phyloP scores from a whole-genome alignment of 2,888 invertebrate genomes.

The Teleogryllus oceanicus region DNA sequence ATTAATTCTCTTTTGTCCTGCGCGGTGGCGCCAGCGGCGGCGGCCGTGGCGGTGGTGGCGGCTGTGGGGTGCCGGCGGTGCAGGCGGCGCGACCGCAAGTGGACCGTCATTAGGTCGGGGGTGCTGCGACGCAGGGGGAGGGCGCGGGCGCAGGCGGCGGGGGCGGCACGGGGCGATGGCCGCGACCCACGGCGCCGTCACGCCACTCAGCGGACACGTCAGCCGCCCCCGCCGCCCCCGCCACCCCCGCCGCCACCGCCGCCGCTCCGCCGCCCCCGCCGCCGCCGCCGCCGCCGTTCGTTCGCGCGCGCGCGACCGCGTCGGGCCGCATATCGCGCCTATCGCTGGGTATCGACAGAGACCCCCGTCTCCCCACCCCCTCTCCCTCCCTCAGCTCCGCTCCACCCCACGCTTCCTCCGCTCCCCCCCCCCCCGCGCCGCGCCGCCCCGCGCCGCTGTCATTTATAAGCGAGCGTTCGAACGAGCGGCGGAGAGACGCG shows the following conservation, averaged over 20 bases:
- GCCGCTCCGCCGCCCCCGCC: not conserved
- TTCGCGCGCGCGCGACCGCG: no score
- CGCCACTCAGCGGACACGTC: not conserved
- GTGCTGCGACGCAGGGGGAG: no score
- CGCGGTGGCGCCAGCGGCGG: slow-evolving; percentile 18
- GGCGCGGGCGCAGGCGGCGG: not conserved
- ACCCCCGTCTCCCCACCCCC: no score
- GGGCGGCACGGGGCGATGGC: not conserved
- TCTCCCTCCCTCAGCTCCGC: no score
- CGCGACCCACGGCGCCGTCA: not conserved
- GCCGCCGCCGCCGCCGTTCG: not conserved
- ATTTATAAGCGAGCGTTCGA: no score
- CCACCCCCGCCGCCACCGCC: not conserved
- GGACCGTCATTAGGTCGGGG: not conserved
- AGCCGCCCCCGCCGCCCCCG: not conserved
- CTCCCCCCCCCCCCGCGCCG: no score
- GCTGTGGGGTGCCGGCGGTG: not conserved
- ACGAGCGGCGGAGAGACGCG: no score
- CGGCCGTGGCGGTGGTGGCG: not conserved
- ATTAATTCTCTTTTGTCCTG: slow-evolving; percentile 31
- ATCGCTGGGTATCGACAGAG: no score
- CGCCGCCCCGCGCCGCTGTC: no score
- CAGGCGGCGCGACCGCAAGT: not conserved
- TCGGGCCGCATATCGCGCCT: no score
- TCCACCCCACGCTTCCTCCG: no score